A percentile compares a stretch with the other conserved stretches of the same genome.
phyloP scores from a whole-genome alignment of 2,113 vertebrate genomes.

The Tetrax tetrax region DNA sequence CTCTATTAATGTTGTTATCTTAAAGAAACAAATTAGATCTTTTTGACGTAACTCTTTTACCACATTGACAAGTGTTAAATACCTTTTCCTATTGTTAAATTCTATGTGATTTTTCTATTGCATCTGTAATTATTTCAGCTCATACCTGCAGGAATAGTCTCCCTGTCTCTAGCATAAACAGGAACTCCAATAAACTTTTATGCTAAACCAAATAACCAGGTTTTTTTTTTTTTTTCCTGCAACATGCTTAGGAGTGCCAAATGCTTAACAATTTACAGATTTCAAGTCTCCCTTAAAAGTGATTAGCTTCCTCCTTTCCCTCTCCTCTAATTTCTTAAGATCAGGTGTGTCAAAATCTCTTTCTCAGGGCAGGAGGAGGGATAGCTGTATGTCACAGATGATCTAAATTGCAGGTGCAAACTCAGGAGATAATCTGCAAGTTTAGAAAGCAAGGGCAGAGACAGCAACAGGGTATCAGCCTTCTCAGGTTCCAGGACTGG shows the following conservation, averaged over 20 bases:
- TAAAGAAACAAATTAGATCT: neutral
- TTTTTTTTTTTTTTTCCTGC: accelerated
- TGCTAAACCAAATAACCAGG: neutral
- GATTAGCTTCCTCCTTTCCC: neutral
- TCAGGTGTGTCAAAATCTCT: neutral
- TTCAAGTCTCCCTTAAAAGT: neutral
- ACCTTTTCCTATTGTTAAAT: neutral
- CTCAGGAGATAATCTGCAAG: neutral
- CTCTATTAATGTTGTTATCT: neutral
- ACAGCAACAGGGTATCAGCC: accelerated
- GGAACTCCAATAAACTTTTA: neutral
- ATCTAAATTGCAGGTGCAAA: neutral
- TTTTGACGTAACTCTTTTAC: neutral
- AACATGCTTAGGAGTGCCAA: neutral
- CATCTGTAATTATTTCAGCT: neutral
- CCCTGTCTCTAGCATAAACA: neutral
- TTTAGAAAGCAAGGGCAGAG: neutral
- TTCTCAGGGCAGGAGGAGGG: neutral
- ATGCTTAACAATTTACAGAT: neutral
- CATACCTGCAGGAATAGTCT: neutral
- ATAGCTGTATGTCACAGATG: neutral
- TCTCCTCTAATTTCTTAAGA: neutral
- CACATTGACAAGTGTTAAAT: neutral
- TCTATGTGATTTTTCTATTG: neutral
- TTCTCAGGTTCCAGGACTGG: neutral